A percentile compares a stretch with the other conserved stretches of the same genome.
Evolutionary conservation across 2,888 invertebrate species (phyloP).

Genomic region (Chirona hameri): DNA sequence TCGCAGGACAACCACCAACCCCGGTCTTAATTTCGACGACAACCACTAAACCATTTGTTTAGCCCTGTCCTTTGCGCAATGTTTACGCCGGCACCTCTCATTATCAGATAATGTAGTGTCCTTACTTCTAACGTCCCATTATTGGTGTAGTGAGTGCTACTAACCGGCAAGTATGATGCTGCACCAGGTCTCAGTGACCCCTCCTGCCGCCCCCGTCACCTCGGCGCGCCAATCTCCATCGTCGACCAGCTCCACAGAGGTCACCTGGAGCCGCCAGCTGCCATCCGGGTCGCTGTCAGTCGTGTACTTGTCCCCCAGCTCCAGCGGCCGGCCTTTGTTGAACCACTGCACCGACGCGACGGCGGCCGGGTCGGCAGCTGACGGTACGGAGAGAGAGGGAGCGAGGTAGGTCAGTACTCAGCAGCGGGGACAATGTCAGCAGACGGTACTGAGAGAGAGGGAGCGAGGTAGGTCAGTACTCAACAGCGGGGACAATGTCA

Average conservation of each 20-base stretch:
- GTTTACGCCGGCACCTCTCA: no score
- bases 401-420: background rate
- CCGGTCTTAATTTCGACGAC: no score
- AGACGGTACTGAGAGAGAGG: background rate
- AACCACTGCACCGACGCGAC: constrained; percentile 37
- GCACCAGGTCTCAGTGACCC: constrained; percentile 35
- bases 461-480: background rate
- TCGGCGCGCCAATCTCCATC: constrained; percentile 58
- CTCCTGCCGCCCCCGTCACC: constrained; percentile 35
- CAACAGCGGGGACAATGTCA: no score
- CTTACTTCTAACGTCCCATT: no score
- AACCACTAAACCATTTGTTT: no score
- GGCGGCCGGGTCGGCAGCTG: constrained; percentile 36
- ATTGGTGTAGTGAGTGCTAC: background rate
- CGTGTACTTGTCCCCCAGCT: constrained; percentile 60
- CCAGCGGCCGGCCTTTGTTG: constrained; percentile 50
- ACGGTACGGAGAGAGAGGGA: background rate
- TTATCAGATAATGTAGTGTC: no score
- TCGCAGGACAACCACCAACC: no score
- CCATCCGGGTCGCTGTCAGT: constrained; percentile 77
- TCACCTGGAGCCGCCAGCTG: constrained; percentile 70
- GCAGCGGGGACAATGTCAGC: background rate
- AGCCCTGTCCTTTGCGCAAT: no score
- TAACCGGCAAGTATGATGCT: constrained; percentile 40
- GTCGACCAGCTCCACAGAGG: constrained; percentile 71